Percentiles rank a stretch among this genome's conserved stretches.
Conservation (phyloP, 2,113 vertebrate species). For the Cavia aperea region DNA sequence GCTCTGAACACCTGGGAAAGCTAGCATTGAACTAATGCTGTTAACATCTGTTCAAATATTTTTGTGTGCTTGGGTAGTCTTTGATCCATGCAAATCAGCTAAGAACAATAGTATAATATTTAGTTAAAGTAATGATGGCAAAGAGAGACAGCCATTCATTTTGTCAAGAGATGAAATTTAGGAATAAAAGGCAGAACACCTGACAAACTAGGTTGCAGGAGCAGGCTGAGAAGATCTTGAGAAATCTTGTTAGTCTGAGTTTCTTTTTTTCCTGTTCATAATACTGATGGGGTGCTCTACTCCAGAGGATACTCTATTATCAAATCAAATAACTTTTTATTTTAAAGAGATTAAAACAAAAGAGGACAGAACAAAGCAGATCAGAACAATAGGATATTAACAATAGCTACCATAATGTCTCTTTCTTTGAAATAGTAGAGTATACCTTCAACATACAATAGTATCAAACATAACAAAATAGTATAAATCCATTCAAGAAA, state of each 20-base stretch:
- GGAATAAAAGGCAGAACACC: background rate
- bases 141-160: background rate
- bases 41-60: conserved; percentile 94
- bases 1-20: conserved; percentile 95
- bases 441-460: too few relatives aligned
- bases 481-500: too few relatives aligned
- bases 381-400: too few relatives aligned
- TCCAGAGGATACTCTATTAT: background rate
- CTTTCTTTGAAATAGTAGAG: too few relatives aligned
- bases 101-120: conserved; percentile 77
- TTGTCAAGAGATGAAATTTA: background rate
- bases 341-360: too few relatives aligned
- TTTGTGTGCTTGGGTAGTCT: conserved; percentile 87
- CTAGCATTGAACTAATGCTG: conserved; percentile 99
- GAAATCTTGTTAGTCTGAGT: background rate
- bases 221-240: background rate
- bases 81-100: conserved; percentile 96
- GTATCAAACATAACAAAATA: too few relatives aligned
- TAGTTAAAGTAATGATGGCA: background rate
- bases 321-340: background rate
- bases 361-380: too few relatives aligned
- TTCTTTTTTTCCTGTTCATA: background rate
- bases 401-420: too few relatives aligned
- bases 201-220: background rate
- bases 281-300: background rate